Evolutionary conservation across 2,888 invertebrate genomes (phyloP).

Genomic region (Merodon equestris): DNA sequence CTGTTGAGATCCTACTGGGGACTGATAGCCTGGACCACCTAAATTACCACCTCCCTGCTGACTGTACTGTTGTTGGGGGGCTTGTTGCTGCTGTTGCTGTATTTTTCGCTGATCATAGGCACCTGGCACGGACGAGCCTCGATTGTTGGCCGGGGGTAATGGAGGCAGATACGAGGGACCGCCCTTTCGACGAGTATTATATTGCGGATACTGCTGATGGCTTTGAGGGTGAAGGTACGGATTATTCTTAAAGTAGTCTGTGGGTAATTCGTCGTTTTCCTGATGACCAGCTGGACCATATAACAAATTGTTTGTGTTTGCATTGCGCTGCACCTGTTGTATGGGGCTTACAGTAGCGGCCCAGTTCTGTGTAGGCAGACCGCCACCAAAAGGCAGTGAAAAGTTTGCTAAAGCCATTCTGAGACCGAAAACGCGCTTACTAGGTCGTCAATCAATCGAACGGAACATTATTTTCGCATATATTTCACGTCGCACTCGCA

Average conservation of each 20-base stretch:
- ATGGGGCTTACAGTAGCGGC: conserved; percentile 76
- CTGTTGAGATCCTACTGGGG: conserved; percentile 67
- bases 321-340: conserved; percentile 77
- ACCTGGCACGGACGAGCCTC: conserved; percentile 72
- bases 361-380: conserved; percentile 75
- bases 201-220: conserved; percentile 71
- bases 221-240: conserved; percentile 77
- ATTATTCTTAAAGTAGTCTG: conserved; percentile 78
- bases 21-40: conserved; percentile 73
- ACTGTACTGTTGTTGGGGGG: conserved; percentile 21
- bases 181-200: conserved; percentile 74
- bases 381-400: conserved; percentile 76
- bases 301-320: conserved; percentile 78
- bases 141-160: conserved; percentile 70
- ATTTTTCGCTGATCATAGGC: conserved; percentile 41
- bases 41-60: conserved; percentile 68
- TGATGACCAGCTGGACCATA: conserved; percentile 79
- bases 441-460: conserved; percentile 7
- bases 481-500: conserved; percentile 30
- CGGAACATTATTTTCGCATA: conserved; percentile 37
- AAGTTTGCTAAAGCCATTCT: conserved; percentile 78
- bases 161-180: conserved; percentile 78
- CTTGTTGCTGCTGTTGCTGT: conserved; percentile 69
- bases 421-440: not conserved
- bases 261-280: conserved; percentile 71